phyloP scores from a whole-genome alignment of 2,113 vertebrate species.

The Pseudopipra pipra region DNA sequence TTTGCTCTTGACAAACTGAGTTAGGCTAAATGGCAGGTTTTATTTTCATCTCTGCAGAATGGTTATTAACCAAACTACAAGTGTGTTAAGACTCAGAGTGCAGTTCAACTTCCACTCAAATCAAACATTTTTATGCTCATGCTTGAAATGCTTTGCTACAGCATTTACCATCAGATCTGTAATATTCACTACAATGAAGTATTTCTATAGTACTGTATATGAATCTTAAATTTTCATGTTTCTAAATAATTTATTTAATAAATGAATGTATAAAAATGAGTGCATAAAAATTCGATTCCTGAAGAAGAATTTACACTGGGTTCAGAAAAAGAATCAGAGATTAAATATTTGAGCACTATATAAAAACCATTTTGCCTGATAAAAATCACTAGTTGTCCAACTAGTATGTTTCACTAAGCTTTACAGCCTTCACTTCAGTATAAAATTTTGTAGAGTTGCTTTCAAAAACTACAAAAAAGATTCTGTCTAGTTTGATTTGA shows the following conservation, averaged over 20 bases:
- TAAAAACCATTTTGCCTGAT: not conserved
- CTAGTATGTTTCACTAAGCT: not conserved
- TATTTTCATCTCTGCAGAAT: not conserved
- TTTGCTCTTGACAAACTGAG: not conserved
- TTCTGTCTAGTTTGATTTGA: not conserved
- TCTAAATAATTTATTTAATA: not conserved
- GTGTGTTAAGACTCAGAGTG: not conserved
- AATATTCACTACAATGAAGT: not conserved
- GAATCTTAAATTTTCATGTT: not conserved
- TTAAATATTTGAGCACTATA: not conserved
- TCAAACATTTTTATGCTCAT: not conserved
- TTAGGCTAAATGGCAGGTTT: not conserved
- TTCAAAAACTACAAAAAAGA: not conserved
- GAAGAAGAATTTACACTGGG: not conserved
- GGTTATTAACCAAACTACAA: not conserved
- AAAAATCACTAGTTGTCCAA: not conserved
- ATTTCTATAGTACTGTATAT: not conserved
- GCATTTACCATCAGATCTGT: not conserved
- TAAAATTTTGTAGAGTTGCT: not conserved
- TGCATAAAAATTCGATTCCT: not conserved
- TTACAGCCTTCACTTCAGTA: not conserved
- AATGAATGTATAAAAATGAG: not conserved
- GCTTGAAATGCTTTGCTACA: not conserved
- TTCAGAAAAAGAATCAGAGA: not conserved
- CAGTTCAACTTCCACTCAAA: not conserved